These are phyloP conservation scores for Homarus americanus DNA, from an alignment of 1,140 invertebrate species.

Conservation along the genomic window DNA sequence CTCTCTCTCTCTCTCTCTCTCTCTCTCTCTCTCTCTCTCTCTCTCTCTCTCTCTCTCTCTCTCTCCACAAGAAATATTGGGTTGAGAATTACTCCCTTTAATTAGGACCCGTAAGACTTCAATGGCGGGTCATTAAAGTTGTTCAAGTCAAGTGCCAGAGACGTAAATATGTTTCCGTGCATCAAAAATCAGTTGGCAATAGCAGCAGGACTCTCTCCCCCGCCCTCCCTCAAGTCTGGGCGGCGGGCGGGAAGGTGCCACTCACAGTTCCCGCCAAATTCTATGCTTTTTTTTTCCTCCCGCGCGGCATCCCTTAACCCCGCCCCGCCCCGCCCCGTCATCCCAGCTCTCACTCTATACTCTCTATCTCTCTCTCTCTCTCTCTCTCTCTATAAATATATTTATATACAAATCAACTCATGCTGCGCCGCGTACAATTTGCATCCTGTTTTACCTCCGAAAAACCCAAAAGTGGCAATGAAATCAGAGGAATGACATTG, in stretches of 20 bases:
- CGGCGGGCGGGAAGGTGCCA: background rate
- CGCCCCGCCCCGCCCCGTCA: background rate
- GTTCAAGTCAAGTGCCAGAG: conserved; percentile 13
- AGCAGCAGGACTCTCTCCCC: no score
- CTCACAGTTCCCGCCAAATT: background rate
- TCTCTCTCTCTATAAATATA: no score
- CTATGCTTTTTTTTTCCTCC: background rate
- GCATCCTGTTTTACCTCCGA: conserved; percentile 33
- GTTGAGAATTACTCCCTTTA: background rate
- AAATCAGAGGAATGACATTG: conserved; percentile 42
- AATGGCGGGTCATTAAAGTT: conserved; percentile 19
- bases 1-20: no score
- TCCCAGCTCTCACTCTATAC: background rate
- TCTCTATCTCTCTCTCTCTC: no score
- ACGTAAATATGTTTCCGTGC: conserved; percentile 18
- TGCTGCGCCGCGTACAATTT: conserved; percentile 16
- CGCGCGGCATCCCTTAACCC: background rate
- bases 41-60: no score
- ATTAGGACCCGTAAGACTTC: conserved; percentile 28
- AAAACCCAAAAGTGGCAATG: conserved; percentile 26
- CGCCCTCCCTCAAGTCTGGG: no score
- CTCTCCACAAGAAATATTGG: background rate
- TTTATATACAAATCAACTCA: conserved; percentile 13
- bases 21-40: no score
- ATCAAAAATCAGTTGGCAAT: background rate